Evolutionary conservation across 1,140 invertebrate genomes (phyloP).

Genomic region (Zaprionus camerounensis): DNA sequence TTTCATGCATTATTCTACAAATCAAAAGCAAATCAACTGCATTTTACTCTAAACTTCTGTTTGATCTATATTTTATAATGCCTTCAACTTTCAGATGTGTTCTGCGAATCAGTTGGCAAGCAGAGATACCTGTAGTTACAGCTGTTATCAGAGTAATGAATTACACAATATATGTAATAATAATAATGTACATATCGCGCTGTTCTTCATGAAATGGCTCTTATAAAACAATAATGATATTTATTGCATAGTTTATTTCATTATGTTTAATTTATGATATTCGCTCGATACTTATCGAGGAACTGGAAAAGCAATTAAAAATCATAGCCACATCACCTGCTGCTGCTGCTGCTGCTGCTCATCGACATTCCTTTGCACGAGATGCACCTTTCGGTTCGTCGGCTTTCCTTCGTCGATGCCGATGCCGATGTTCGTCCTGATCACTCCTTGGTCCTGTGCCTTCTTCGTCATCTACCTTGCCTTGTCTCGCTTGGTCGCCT

Average conservation of each 20-base stretch:
- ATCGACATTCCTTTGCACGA: constrained; percentile 22
- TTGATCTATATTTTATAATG: too few relatives aligned
- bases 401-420: constrained; percentile 32
- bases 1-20: too few relatives aligned
- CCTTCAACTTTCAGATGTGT: too few relatives aligned
- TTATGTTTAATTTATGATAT: constrained; percentile 15
- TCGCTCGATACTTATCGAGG: constrained; percentile 7
- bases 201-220: background rate
- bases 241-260: constrained; percentile 14
- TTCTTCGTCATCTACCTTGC: background rate
- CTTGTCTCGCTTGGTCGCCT: constrained; percentile 63
- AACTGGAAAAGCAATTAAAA: constrained; percentile 42
- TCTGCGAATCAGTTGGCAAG: too few relatives aligned
- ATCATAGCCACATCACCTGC: constrained; percentile 45
- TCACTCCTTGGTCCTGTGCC: background rate
- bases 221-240: constrained; percentile 4
- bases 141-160: too few relatives aligned
- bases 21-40: too few relatives aligned
- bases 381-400: constrained; percentile 35
- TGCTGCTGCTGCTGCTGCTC: constrained; percentile 43
- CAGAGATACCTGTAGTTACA: too few relatives aligned
- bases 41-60: too few relatives aligned
- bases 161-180: too few relatives aligned
- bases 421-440: constrained; percentile 20
- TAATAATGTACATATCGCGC: too few relatives aligned